Conservation (phyloP, 2,888 invertebrate species). For the Chymomyza amoena region DNA sequence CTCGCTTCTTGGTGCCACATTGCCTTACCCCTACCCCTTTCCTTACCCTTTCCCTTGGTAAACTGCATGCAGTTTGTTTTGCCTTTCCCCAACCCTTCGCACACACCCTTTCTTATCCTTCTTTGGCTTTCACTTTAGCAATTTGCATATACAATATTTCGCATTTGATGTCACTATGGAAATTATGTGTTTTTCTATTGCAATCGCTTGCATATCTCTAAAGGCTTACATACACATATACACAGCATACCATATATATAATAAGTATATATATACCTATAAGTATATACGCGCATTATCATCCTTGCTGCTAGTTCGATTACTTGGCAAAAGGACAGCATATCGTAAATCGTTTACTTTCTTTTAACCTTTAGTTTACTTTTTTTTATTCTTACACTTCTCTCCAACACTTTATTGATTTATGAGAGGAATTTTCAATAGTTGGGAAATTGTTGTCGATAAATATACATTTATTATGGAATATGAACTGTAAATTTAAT, state of each 20-base stretch:
- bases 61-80: not conserved
- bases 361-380: not conserved
- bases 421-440: slow-evolving; percentile 49
- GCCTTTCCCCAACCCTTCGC: not conserved
- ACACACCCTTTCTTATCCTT: not conserved
- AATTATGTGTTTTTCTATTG: slow-evolving; percentile 12
- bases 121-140: slow-evolving; percentile 12
- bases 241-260: not conserved
- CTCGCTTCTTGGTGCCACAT: not conserved
- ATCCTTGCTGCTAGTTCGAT: not conserved
- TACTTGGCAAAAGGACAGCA: slow-evolving; percentile 11
- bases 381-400: not conserved
- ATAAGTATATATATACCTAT: not conserved
- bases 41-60: not conserved
- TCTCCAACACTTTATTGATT: slow-evolving; percentile 37
- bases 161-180: slow-evolving; percentile 17
- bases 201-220: slow-evolving; percentile 12
- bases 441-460: slow-evolving; percentile 50
- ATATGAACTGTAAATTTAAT: slow-evolving; percentile 37
- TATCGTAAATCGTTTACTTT: slow-evolving; percentile 44
- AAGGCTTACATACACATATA: not conserved
- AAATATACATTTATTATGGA: slow-evolving; percentile 34
- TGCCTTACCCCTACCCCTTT: not conserved
- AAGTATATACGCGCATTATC: not conserved
- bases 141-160: slow-evolving; percentile 45